These are phyloP conservation scores for Actinostola sp. DNA, from an alignment of 92 coral and sea anemone species.

Conservation along the genomic window DNA sequence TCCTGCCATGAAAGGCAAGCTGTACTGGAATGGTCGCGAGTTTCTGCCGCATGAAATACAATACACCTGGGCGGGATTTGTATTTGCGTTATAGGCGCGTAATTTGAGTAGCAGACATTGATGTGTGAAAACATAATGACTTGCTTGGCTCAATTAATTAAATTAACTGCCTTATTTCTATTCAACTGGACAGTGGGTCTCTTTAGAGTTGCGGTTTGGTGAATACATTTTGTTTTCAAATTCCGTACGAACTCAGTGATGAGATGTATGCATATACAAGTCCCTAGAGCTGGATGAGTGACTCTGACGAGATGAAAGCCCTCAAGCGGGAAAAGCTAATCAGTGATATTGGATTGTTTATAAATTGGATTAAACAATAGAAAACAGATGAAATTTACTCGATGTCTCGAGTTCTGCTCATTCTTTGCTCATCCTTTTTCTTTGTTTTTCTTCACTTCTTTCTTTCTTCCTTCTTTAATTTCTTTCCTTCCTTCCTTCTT, in stretches of 20 bases:
- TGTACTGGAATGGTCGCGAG: not conserved
- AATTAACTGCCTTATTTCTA: not conserved
- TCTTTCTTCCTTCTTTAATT: not conserved
- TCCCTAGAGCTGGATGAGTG: not conserved
- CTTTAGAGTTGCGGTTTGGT: not conserved
- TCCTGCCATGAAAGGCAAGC: not conserved
- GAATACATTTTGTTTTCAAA: not conserved
- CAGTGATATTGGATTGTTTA: no score
- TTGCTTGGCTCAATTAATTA: not conserved
- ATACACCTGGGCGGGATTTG: conserved; percentile 27
- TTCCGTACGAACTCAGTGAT: no score
- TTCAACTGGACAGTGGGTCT: conserved; percentile 1
- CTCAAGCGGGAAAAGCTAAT: not conserved
- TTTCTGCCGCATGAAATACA: not conserved
- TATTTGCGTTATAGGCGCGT: conserved; percentile 9
- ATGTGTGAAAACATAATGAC: conserved; percentile 2
- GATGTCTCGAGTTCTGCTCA: not conserved
- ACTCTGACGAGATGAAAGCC: not conserved
- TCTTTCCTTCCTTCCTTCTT: not conserved
- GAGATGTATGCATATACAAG: no score
- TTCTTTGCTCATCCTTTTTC: not conserved
- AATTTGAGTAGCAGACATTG: conserved; percentile 4
- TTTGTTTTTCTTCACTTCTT: not conserved
- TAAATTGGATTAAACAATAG: not conserved
- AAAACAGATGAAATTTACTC: not conserved